Evolutionary conservation across 2,888 invertebrate genomes (phyloP).

Genomic region (Oeneis ivallda): DNA sequence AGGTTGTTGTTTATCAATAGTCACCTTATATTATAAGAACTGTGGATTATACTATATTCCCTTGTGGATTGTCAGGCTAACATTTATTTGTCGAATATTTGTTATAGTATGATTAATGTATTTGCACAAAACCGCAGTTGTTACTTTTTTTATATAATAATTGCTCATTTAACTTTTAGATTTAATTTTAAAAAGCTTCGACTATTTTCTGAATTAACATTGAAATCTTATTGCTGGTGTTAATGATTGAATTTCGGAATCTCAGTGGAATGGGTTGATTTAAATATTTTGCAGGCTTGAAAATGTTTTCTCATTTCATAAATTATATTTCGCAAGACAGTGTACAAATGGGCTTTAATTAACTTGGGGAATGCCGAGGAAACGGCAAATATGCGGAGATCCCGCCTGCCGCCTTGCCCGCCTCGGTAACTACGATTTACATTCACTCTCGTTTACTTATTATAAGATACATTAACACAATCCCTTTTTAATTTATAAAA

Average conservation of each 20-base stretch:
- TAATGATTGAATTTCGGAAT: conserved; percentile 7
- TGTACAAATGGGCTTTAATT: conserved; percentile 79
- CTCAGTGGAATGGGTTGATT: conserved; percentile 43
- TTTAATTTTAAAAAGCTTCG: neutral
- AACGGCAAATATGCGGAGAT: conserved; percentile 72
- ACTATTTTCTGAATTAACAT: neutral
- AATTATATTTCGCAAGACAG: conserved; percentile 75
- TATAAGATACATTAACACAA: conserved; percentile 51
- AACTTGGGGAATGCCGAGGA: conserved; percentile 74
- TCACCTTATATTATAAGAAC: conserved; percentile 32
- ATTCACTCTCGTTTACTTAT: conserved; percentile 65
- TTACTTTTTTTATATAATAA: neutral
- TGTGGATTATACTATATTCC: neutral
- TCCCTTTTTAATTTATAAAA: conserved; percentile 33
- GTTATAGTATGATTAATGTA: neutral
- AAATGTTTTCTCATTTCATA: conserved; percentile 68
- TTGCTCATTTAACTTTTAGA: neutral
- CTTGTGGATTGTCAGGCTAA: neutral
- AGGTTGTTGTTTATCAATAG: conserved; percentile 70
- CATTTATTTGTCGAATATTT: neutral
- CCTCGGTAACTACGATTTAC: conserved; percentile 68
- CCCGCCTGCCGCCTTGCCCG: conserved; percentile 51
- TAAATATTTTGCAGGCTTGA: conserved; percentile 57
- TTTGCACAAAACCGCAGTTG: neutral
- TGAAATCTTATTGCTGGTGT: neutral